Evolutionary conservation across 2,888 invertebrate species (phyloP).

Genomic region (Cephus spinipes): DNA sequence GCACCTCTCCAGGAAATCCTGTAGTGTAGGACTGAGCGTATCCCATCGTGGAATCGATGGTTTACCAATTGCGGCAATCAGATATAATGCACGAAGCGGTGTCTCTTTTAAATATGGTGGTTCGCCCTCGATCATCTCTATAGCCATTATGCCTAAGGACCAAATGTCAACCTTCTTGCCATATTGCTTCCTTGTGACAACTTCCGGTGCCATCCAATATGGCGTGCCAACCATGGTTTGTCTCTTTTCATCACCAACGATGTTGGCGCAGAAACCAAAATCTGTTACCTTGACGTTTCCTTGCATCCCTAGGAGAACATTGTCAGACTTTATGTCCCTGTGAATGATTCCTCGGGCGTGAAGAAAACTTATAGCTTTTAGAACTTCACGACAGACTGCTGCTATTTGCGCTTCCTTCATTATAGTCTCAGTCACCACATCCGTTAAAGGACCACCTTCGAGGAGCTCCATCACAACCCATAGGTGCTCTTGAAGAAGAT

Average conservation of each 20-base stretch:
- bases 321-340: conserved; percentile 97
- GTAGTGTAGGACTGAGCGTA: conserved; percentile 80
- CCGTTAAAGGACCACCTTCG: conserved; percentile 95
- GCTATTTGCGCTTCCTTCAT: conserved; percentile 98
- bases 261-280: conserved; percentile 98
- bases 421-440: conserved; percentile 96
- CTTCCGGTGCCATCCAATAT: conserved; percentile 98
- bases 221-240: conserved; percentile 99
- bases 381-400: conserved; percentile 89
- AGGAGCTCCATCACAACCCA: conserved; percentile 98
- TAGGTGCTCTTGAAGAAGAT: conserved; percentile 89
- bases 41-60: conserved; percentile 90
- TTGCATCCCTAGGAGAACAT: conserved; percentile 92
- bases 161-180: conserved; percentile 94
- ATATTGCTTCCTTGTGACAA: conserved; percentile 91
- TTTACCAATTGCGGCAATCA: conserved; percentile 95
- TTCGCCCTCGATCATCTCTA: conserved; percentile 97
- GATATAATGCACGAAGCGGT: conserved; percentile 90
- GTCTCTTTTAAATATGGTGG: conserved; percentile 97
- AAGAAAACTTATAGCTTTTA: conserved; percentile 90
- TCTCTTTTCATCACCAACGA: conserved; percentile 93
- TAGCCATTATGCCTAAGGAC: conserved; percentile 98
- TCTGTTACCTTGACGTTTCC: conserved; percentile 94
- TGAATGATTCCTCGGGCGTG: conserved; percentile 93
- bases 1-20: conserved; percentile 88